Conservation (phyloP, 2,797 vertebrate species). For the Apogon talboti region DNA sequence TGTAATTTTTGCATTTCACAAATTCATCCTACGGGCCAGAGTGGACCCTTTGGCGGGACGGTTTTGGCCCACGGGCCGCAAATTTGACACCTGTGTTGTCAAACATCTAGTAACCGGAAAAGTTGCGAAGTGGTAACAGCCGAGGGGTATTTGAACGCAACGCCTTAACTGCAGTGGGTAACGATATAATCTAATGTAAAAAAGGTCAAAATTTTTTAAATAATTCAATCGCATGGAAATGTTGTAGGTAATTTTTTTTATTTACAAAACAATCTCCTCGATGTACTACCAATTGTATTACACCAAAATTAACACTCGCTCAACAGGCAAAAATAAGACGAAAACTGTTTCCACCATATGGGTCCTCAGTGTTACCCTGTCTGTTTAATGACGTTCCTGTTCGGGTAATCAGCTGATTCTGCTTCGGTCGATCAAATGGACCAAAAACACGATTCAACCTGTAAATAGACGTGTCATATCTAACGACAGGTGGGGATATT, state of each 20-base stretch:
- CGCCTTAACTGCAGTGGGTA: background rate
- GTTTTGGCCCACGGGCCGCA: too few species aligned
- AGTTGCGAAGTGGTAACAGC: rapidly evolving
- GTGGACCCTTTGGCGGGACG: too few species aligned
- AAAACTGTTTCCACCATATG: background rate
- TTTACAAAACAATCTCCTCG: rapidly evolving
- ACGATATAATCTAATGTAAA: too few species aligned
- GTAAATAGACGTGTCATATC: conserved; percentile 7
- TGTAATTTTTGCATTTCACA: too few species aligned
- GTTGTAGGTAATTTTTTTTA: rapidly evolving
- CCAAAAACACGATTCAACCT: conserved; percentile 44
- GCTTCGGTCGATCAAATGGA: conserved; percentile 46
- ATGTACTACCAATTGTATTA: background rate
- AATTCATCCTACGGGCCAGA: too few species aligned
- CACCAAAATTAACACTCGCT: background rate
- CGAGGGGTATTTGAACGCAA: conserved; percentile 27
- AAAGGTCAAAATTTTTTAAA: background rate
- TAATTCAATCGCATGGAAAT: background rate
- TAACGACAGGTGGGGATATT: conserved; percentile 20
- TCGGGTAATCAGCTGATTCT: conserved; percentile 82
- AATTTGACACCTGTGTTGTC: too few species aligned
- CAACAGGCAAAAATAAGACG: conserved; percentile 58
- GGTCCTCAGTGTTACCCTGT: conserved; percentile 66
- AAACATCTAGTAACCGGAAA: too few species aligned
- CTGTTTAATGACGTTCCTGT: conserved; percentile 71